These are phyloP conservation scores for Plemyria rubiginata DNA, from an alignment of 2,888 invertebrate genomes.

Conservation along the genomic window DNA sequence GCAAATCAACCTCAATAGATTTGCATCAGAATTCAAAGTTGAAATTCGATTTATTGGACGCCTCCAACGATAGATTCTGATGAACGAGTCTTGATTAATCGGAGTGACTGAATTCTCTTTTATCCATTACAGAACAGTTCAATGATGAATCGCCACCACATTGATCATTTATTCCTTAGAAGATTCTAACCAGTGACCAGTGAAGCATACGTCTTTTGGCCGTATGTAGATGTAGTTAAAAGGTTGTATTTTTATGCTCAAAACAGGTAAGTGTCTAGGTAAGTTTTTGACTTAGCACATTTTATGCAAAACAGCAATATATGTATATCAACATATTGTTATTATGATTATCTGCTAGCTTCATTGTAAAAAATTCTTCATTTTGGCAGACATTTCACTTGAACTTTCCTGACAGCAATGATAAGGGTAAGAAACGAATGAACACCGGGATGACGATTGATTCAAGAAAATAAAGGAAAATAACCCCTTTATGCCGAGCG, in stretches of 20 bases:
- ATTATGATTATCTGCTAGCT: too few species aligned
- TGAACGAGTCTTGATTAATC: slow-evolving; percentile 23
- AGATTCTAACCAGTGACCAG: too few species aligned
- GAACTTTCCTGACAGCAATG: neutral
- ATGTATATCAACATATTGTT: too few species aligned
- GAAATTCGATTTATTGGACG: slow-evolving; percentile 37
- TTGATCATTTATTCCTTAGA: too few species aligned
- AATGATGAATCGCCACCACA: too few species aligned
- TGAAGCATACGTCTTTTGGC: too few species aligned
- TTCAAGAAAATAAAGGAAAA: neutral
- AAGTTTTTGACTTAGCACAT: too few species aligned
- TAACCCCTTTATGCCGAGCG: too few species aligned
- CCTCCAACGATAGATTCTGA: slow-evolving; percentile 24
- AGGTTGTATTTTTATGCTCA: too few species aligned
- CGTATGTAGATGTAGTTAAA: too few species aligned
- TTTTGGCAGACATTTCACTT: neutral
- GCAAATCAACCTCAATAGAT: slow-evolving; percentile 36
- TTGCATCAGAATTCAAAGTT: slow-evolving; percentile 36
- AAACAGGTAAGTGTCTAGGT: too few species aligned
- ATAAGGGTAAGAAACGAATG: neutral
- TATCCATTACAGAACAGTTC: neutral
- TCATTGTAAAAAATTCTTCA: neutral
- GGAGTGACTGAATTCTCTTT: neutral
- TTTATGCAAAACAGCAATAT: too few species aligned
- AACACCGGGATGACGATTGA: neutral